Base-by-base conservation (phyloP, 2,888 invertebrate genomes). In the Caenorhabditis sp. region DNA sequence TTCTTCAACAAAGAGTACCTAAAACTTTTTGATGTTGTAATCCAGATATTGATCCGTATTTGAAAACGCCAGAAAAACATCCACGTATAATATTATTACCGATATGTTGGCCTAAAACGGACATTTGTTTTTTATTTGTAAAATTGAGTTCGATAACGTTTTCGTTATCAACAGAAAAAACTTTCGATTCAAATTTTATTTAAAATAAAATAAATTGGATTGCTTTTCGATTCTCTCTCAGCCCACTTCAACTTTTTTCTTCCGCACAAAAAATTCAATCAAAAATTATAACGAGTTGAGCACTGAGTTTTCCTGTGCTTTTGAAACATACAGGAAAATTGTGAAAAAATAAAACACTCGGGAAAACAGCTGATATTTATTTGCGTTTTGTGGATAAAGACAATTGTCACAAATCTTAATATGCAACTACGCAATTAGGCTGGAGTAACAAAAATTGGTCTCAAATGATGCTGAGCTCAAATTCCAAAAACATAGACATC, bases 31-130 rank as follows among this genome's bases (percentile, higher is more conserved):
- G 69, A 47, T 72, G 70, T 4, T 81, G 80, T 2, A 81, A 55
- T 58, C 68, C 78, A 5, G 85, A 83, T 18, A 82, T 80, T 9
- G 80, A 79, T 50, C 88, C 89, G 65, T 88, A 84, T 62, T 89
- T 88, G 82, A 91, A 91, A 51, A 91, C 91, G 18, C 88, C 85
- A 11, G 90, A 87, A 64, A 90, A 90, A 64, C 91, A 91, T 15
- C 91, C 91, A 4, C 91, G 88, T 64, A 91, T 91, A 50, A 91
- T 89, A 56, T 91, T 91, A 78, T 89, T 91, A 8, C 91, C 91
- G 61, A 91, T 85, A 72, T 90, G 90, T 51, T 89, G 89, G 18
- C 91, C 91, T 91, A 82, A 70, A 88, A 84, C 32, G 9, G 5
- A 6, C 32, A 4, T 32, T 13, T 2, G 18, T 61, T 60, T 61